These are phyloP conservation scores for Cenopis cana DNA, from an alignment of 2,888 invertebrate genomes.

Conservation along the genomic window DNA sequence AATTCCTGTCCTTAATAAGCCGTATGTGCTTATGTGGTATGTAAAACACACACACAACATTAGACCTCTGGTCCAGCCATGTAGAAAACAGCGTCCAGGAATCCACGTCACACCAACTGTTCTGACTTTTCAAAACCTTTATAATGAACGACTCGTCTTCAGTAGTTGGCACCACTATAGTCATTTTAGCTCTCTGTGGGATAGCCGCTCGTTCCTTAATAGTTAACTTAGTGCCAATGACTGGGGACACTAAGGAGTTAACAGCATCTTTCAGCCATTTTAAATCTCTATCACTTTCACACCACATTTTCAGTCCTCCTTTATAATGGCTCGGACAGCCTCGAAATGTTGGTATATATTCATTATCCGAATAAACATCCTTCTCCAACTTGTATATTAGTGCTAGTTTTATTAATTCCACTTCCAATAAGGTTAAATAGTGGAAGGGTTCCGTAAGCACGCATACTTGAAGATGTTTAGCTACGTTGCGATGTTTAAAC, in stretches of 20 bases:
- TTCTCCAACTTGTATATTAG: conserved; percentile 22
- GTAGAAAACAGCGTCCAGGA: conserved; percentile 29
- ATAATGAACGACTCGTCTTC: conserved; percentile 1
- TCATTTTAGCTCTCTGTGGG: conserved; percentile 22
- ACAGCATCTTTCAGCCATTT: conserved; percentile 33
- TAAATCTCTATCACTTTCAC: conserved; percentile 38
- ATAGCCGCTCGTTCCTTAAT: conserved; percentile 9
- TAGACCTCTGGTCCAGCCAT: neutral
- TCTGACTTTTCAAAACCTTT: conserved; percentile 29
- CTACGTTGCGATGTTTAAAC: conserved; percentile 8
- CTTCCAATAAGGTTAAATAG: conserved; percentile 27
- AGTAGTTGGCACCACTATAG: neutral
- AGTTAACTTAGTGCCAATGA: conserved; percentile 10
- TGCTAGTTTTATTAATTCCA: conserved; percentile 23
- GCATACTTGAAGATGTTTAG: conserved; percentile 22
- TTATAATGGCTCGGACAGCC: conserved; percentile 22
- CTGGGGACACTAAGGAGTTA: conserved; percentile 7
- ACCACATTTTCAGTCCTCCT: conserved; percentile 30
- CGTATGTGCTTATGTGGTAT: conserved; percentile 26
- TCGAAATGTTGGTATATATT: conserved; percentile 32
- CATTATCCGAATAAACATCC: conserved; percentile 1
- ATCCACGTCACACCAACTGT: conserved; percentile 29
- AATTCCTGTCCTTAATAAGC: conserved; percentile 13
- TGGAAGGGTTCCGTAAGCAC: conserved; percentile 27
- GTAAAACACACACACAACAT: conserved; percentile 26